phyloP scores from a whole-genome alignment of 2,888 invertebrate genomes.

The Cerceris rybyensis region DNA sequence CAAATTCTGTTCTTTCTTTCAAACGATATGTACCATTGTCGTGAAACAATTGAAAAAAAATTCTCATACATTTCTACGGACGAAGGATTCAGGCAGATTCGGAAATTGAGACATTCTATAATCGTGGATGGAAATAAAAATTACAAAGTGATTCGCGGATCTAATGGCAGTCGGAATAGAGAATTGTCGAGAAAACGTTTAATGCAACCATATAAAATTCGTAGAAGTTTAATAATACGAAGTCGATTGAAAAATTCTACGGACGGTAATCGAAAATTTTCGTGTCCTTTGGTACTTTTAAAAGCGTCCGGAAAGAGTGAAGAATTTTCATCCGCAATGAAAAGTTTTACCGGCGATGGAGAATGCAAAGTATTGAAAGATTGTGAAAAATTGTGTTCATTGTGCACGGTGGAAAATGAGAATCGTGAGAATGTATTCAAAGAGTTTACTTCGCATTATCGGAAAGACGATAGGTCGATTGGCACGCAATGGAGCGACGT shows the following conservation, averaged over 20 bases:
- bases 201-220: conserved; percentile 44
- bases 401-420: no score
- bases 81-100: no score
- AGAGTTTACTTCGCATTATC: conserved; percentile 1
- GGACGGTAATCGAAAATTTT: background rate
- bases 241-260: conserved; percentile 62
- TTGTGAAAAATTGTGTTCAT: no score
- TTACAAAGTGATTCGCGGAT: no score
- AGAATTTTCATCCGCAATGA: no score
- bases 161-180: background rate
- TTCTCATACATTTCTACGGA: no score
- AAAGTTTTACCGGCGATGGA: no score
- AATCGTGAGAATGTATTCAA: no score
- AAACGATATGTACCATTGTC: no score
- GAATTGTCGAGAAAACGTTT: conserved; percentile 19
- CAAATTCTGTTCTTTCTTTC: no score
- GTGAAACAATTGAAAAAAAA: no score
- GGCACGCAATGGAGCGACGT: background rate
- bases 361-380: no score
- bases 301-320: conserved; percentile 13
- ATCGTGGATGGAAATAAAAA: conserved; percentile 30
- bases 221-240: conserved; percentile 62
- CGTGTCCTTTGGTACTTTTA: conserved; percentile 1
- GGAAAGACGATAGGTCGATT: conserved; percentile 18
- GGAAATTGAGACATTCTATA: conserved; percentile 46